A percentile compares a stretch with the other conserved stretches of the same genome.
Evolutionary conservation across 2,888 invertebrate species (phyloP).

Genomic region (Elaeidobius kamerunicus): DNA sequence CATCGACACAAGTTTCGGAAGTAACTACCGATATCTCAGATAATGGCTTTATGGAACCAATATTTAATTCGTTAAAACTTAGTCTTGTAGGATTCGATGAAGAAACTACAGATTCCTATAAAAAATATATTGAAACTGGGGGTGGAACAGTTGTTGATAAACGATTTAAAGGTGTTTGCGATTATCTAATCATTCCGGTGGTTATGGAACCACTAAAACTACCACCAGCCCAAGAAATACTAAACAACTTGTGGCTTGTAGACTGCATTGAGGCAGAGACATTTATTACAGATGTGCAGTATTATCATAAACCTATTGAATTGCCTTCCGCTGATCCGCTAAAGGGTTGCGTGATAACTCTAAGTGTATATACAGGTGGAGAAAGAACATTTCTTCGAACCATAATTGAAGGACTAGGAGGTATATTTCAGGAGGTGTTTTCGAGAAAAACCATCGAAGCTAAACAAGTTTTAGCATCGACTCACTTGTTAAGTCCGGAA

Average conservation of each 20-base stretch:
- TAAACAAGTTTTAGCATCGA: conserved; percentile 60
- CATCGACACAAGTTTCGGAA: conserved; percentile 31
- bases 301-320: conserved; percentile 69
- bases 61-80: conserved; percentile 37
- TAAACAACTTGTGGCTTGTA: conserved; percentile 71
- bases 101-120: conserved; percentile 48
- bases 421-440: conserved; percentile 61
- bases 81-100: conserved; percentile 51
- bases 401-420: conserved; percentile 70
- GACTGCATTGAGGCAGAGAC: conserved; percentile 62
- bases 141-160: conserved; percentile 55
- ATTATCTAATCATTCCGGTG: conserved; percentile 64
- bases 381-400: conserved; percentile 73
- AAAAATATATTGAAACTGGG: conserved; percentile 53
- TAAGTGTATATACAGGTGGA: conserved; percentile 71
- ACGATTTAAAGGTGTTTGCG: conserved; percentile 55
- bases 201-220: conserved; percentile 46
- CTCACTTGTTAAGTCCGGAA: conserved; percentile 75
- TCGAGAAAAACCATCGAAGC: conserved; percentile 53
- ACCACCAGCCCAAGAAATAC: conserved; percentile 56
- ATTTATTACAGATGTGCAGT: conserved; percentile 54
- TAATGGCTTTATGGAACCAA: conserved; percentile 31
- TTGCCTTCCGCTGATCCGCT: conserved; percentile 55
- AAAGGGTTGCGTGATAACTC: conserved; percentile 68
- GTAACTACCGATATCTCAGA: conserved; percentile 23